Evolutionary conservation across 2,797 vertebrate genomes (phyloP).

Genomic region (Spinus olivaceus): DNA sequence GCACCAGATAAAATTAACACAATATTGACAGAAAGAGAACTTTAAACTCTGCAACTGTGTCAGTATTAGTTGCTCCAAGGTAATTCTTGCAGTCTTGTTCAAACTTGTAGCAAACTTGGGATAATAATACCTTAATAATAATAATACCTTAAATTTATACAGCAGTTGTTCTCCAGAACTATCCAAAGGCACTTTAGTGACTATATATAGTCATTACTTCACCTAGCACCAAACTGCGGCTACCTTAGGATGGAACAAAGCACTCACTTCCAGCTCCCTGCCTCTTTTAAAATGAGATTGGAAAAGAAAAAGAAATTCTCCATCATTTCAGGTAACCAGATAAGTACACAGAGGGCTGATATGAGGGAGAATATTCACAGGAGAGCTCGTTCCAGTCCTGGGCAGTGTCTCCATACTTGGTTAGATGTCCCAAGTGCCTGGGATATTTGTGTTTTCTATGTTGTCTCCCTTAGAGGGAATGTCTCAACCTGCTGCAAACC

Average conservation of each 20-base stretch:
- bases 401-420: neutral
- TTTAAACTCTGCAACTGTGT: constrained; percentile 11
- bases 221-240: constrained; percentile 41
- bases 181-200: constrained; percentile 61
- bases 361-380: constrained; percentile 12
- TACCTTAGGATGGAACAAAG: constrained; percentile 57
- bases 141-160: constrained; percentile 68
- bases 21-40: constrained; percentile 49
- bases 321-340: constrained; percentile 23
- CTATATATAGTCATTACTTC: constrained; percentile 73
- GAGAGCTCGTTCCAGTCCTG: neutral
- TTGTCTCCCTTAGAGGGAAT: neutral
- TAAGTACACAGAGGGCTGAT: constrained; percentile 35
- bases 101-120: constrained; percentile 66
- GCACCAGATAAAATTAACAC: constrained; percentile 64
- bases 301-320: constrained; percentile 33
- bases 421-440: neutral
- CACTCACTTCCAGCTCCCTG: constrained; percentile 32
- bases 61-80: constrained; percentile 31
- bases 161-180: constrained; percentile 62
- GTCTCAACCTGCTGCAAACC: neutral
- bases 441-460: neutral
- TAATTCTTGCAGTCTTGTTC: constrained; percentile 60
- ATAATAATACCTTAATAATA: constrained; percentile 72
- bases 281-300: constrained; percentile 25